These are phyloP conservation scores for Candoia aspera DNA, from an alignment of 2,113 vertebrate species.

Conservation along the genomic window DNA sequence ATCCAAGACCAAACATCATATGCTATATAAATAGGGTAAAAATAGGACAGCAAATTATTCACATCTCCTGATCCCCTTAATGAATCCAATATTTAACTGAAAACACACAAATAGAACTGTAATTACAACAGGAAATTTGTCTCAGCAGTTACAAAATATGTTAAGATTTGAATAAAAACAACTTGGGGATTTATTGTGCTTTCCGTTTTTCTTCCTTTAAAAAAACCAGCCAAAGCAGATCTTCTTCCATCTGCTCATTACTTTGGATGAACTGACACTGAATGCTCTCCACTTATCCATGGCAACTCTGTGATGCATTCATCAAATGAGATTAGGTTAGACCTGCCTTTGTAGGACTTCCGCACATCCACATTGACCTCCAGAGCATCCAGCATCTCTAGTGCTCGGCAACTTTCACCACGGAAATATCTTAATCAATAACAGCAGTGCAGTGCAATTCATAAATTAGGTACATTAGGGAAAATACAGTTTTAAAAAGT, in stretches of 20 bases:
- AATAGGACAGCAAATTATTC: neutral
- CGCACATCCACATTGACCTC: constrained; percentile 1
- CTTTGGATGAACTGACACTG: neutral
- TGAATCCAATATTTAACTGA: neutral
- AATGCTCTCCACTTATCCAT: neutral
- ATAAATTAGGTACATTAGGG: constrained; percentile 17
- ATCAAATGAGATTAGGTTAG: constrained; percentile 6
- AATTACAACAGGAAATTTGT: constrained; percentile 11
- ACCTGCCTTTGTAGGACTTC: neutral
- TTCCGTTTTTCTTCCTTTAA: constrained; percentile 11
- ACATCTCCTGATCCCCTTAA: neutral
- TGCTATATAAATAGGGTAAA: neutral
- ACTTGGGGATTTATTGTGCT: neutral
- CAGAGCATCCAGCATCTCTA: constrained; percentile 9
- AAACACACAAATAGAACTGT: neutral
- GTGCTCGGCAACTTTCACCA: constrained; percentile 19
- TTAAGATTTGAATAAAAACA: constrained; percentile 20
- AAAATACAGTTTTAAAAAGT: constrained; percentile 20
- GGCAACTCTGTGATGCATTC: neutral
- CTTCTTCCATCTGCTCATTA: constrained; percentile 27
- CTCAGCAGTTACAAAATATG: constrained; percentile 19
- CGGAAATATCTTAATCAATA: constrained; percentile 37
- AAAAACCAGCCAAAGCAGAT: constrained; percentile 30
- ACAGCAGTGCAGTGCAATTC: neutral
- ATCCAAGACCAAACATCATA: neutral